Percentiles rank a stretch among this genome's conserved stretches.
phyloP scores from a whole-genome alignment of 1,140 invertebrate species.

The Mercenaria mercenaria region DNA sequence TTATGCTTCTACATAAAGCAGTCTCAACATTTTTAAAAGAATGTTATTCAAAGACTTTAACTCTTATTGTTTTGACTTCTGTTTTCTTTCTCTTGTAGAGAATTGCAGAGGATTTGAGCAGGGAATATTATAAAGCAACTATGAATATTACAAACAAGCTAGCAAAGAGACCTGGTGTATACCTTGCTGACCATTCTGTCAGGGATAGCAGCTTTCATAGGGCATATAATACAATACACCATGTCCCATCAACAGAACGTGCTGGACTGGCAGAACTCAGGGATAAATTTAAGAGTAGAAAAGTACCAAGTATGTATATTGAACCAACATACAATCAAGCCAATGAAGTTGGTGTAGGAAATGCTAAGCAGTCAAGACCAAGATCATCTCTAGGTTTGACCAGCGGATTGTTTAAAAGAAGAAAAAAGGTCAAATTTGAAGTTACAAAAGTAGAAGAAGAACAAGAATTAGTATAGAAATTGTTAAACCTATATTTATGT shows the following conservation, averaged over 20 bases:
- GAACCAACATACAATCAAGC: background rate
- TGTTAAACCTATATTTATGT: background rate
- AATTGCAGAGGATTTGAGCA: slow-evolving; percentile 8
- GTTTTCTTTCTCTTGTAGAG: slow-evolving; percentile 6
- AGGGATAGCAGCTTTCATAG: background rate
- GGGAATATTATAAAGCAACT: slow-evolving; percentile 25
- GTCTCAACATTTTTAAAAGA: too few species aligned
- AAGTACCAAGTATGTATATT: slow-evolving; percentile 9
- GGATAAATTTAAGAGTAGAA: background rate
- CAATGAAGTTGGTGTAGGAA: background rate
- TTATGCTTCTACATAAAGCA: too few species aligned
- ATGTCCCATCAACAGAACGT: background rate
- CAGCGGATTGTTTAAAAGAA: slow-evolving; percentile 7
- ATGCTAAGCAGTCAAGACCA: background rate
- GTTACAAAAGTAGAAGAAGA: slow-evolving; percentile 47
- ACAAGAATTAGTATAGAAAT: slow-evolving; percentile 20
- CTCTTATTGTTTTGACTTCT: background rate
- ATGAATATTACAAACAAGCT: background rate
- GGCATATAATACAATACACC: slow-evolving; percentile 5
- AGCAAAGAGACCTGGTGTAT: background rate
- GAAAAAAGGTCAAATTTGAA: slow-evolving; percentile 48
- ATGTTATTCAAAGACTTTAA: too few species aligned
- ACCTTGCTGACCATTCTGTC: background rate
- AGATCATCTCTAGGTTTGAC: background rate
- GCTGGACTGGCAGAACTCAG: background rate